Conservation (phyloP, 2,113 vertebrate species). For the Anas platyrhynchos region DNA sequence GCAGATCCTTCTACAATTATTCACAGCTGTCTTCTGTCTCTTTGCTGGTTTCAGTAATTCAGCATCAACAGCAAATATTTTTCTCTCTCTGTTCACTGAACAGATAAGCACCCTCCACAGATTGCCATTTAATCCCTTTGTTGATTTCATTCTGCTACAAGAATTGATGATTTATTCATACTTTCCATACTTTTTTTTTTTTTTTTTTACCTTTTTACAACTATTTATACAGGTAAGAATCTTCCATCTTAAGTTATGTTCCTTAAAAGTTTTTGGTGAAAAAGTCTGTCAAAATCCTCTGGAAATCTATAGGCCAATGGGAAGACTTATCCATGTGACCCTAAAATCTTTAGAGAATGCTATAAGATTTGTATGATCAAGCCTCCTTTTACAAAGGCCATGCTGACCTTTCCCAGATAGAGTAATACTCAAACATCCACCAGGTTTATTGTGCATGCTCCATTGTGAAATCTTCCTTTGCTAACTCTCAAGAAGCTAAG, state of each 20-base stretch:
- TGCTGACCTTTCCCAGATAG: rapidly evolving
- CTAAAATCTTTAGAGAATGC: not conserved
- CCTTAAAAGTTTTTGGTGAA: not conserved
- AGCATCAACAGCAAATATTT: not conserved
- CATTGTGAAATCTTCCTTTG: not conserved
- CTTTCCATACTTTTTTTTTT: not conserved
- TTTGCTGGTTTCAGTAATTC: not conserved
- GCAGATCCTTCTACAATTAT: not conserved
- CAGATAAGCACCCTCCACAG: not conserved
- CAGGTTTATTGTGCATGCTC: not conserved
- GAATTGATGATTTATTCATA: not conserved
- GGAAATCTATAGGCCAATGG: not conserved
- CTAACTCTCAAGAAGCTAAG: not conserved
- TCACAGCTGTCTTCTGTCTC: not conserved
- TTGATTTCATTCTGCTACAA: not conserved
- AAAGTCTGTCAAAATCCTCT: not conserved
- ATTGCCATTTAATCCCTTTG: not conserved
- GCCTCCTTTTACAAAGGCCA: not conserved
- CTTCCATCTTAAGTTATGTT: not conserved
- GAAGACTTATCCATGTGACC: not conserved
- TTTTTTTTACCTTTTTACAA: not conserved
- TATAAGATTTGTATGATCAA: not conserved
- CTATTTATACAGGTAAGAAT: not conserved
- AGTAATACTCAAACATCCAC: not conserved
- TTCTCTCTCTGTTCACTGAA: not conserved